These are phyloP conservation scores for Drosophila buzzatii DNA, from an alignment of 2,888 invertebrate species.

Conservation along the genomic window DNA sequence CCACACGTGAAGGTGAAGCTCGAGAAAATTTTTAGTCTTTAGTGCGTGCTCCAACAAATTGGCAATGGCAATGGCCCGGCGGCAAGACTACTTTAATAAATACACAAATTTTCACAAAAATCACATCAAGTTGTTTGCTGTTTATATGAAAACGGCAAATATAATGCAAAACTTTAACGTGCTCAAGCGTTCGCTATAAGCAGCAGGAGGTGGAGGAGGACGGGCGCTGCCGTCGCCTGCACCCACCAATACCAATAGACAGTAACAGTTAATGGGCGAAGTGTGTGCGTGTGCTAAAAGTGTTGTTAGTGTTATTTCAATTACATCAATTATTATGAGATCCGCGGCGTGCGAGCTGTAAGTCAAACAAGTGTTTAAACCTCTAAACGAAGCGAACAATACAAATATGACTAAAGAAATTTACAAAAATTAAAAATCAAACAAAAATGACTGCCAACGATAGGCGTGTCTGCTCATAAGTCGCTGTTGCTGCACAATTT, in stretches of 20 bases:
- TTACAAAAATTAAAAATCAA: slow-evolving; percentile 21
- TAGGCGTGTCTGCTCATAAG: slow-evolving; percentile 35
- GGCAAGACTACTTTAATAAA: slow-evolving; percentile 83
- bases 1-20: slow-evolving; percentile 60
- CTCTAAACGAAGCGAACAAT: slow-evolving; percentile 6
- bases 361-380: slow-evolving; percentile 43
- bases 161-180: slow-evolving; percentile 84
- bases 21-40: slow-evolving; percentile 57
- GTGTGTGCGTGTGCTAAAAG: slow-evolving; percentile 48
- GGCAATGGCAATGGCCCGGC: slow-evolving; percentile 83
- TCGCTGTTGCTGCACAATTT: slow-evolving; percentile 12
- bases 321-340: slow-evolving; percentile 46
- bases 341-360: slow-evolving; percentile 26
- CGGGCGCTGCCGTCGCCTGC: slow-evolving; percentile 45
- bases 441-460: slow-evolving; percentile 15
- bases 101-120: slow-evolving; percentile 85
- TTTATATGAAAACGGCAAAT: slow-evolving; percentile 85
- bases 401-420: slow-evolving; percentile 12
- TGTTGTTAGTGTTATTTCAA: slow-evolving; percentile 50
- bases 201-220: slow-evolving; percentile 22
- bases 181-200: slow-evolving; percentile 83
- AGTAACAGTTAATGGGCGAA: slow-evolving; percentile 35
- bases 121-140: slow-evolving; percentile 85
- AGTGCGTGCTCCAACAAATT: slow-evolving; percentile 73
- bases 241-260: slow-evolving; percentile 39